Evolutionary conservation across 2,888 invertebrate species (phyloP).

Genomic region (Drosophila barbarae): DNA sequence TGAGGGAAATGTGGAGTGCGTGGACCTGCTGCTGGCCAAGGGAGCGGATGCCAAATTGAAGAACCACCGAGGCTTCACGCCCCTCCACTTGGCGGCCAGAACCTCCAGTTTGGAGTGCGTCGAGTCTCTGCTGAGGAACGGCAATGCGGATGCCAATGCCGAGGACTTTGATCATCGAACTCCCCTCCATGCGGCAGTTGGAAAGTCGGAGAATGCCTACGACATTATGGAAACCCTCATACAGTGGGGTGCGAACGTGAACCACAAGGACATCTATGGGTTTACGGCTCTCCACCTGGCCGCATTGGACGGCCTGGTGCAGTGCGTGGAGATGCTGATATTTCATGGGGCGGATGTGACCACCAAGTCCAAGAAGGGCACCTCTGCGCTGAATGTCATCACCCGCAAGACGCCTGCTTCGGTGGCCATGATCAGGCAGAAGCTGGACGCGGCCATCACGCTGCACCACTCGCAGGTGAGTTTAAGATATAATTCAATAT

Average conservation of each 20-base stretch:
- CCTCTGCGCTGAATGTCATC: slow-evolving; percentile 91
- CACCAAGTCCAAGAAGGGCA: slow-evolving; percentile 91
- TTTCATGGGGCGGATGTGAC: slow-evolving; percentile 94
- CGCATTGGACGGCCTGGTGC: slow-evolving; percentile 90
- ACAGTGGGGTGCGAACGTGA: slow-evolving; percentile 90
- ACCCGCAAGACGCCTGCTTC: slow-evolving; percentile 92
- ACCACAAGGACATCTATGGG: slow-evolving; percentile 91
- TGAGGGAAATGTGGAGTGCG: slow-evolving; percentile 90
- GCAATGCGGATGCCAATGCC: slow-evolving; percentile 88
- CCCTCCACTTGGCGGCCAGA: slow-evolving; percentile 90
- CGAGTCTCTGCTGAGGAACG: slow-evolving; percentile 86
- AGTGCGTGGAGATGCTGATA: slow-evolving; percentile 91
- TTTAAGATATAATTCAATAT: background rate
- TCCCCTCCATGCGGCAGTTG: slow-evolving; percentile 90
- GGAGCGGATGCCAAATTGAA: slow-evolving; percentile 88
- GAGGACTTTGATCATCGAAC: slow-evolving; percentile 90
- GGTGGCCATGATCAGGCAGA: slow-evolving; percentile 89
- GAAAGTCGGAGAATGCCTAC: slow-evolving; percentile 89
- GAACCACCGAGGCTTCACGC: slow-evolving; percentile 90
- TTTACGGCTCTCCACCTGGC: slow-evolving; percentile 92
- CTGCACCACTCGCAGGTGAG: slow-evolving; percentile 86
- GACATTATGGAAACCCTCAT: slow-evolving; percentile 89
- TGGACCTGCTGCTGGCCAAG: slow-evolving; percentile 86
- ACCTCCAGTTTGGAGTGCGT: slow-evolving; percentile 90
- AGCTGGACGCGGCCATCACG: slow-evolving; percentile 89